Evolutionary conservation across 2,888 invertebrate species (phyloP), one percentile per base, ranked within the genome.

Genomic region (Malacosoma neustria): DNA sequence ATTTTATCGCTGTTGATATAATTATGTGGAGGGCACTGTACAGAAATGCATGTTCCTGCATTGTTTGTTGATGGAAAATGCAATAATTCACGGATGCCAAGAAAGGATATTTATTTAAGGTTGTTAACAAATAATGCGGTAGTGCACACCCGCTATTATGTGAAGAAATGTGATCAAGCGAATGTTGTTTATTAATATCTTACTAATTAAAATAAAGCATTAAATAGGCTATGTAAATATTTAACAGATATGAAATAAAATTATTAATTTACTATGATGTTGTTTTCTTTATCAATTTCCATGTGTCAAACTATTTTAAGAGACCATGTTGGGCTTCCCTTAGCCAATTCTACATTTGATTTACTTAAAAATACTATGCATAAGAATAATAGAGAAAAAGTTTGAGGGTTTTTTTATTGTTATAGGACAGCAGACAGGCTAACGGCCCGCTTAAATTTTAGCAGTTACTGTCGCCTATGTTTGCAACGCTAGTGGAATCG

Each of bases 181-280:
- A 57, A 57, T 68, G 68, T 68, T 76, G 71, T 72, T 79, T 81
- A 82, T 81, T 80, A 68, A 79, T 82, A 82, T 81, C 79, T 73
- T 79, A 79, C 72, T 72, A 69, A 51, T 61, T 55, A 63, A 65
- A 63, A 63, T 69, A 71, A 63, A 65, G 63, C 65, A 71, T 75
- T 76, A 67, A 70, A 69, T 76, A 73, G 69, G 70, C 60, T 74
- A 73, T 82, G 82, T 84, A 84, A 72, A 84, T 82, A 84, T 77
- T 77, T 81, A 79, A 81, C 65, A 67, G 64, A 72, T 71, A 62
- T 70, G 63, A 71, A 77, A 80, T 82, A 82, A 81, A 84, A 67
- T 84, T 84, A 84, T 75, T 82, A 84, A 85, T 82, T 85, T 85
- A 84, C 80, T 82, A 82, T 39, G 32, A 54, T 47, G 34, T 46